phyloP scores from a whole-genome alignment of 2,113 vertebrate genomes.

The Trachemys scripta region DNA sequence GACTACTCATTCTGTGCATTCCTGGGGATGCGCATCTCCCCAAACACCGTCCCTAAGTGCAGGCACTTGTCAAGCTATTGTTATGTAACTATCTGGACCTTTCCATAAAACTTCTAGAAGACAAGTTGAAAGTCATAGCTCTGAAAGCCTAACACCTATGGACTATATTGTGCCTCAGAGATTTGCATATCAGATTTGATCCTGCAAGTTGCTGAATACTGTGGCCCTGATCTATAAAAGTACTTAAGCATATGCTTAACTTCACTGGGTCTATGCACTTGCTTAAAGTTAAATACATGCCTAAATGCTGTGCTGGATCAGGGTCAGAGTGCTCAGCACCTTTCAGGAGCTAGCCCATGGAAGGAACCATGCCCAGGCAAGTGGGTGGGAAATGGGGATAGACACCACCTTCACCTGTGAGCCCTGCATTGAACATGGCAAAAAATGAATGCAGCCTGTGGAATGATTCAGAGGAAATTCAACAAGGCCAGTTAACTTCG shows the following conservation, averaged over 20 bases:
- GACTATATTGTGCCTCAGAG: accelerated
- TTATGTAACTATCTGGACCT: accelerated
- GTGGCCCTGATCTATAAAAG: not conserved
- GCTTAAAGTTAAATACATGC: not conserved
- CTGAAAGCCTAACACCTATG: not conserved
- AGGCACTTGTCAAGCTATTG: accelerated
- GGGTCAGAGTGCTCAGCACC: not conserved
- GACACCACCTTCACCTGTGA: not conserved
- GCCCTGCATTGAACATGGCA: not conserved
- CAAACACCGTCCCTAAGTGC: not conserved
- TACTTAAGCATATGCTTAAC: not conserved
- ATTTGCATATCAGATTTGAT: not conserved
- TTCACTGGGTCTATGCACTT: not conserved
- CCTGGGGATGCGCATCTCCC: not conserved
- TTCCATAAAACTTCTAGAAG: not conserved
- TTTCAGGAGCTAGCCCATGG: not conserved
- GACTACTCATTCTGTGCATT: not conserved
- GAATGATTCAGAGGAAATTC: not conserved
- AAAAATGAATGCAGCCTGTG: not conserved
- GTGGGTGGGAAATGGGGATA: not conserved
- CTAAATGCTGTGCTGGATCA: not conserved
- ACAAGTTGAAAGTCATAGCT: not conserved
- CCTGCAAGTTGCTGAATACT: not conserved
- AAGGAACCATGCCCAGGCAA: not conserved
- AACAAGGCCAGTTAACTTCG: not conserved